Evolutionary conservation across 2,888 invertebrate genomes (phyloP).

Genomic region (Lepeophtheirus nordmannii): DNA sequence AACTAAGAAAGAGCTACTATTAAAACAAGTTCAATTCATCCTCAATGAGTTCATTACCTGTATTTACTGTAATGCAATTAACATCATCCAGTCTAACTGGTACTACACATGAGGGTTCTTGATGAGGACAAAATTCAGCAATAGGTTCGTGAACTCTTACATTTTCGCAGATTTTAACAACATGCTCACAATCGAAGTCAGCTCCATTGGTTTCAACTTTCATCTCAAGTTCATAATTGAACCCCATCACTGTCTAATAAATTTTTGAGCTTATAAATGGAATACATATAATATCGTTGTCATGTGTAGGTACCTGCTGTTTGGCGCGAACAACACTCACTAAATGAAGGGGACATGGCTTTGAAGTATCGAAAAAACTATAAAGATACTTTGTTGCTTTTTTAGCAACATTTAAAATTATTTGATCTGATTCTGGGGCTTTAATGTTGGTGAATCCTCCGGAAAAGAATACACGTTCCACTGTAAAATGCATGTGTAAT

Average conservation of each 20-base stretch:
- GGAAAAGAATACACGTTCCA: neutral
- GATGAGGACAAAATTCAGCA: neutral
- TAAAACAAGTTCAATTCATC: neutral
- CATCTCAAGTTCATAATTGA: neutral
- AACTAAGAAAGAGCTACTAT: too few relatives aligned
- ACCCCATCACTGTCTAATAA: conserved; percentile 3
- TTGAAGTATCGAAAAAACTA: neutral
- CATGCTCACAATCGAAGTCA: neutral
- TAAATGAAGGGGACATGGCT: neutral
- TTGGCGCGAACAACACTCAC: neutral
- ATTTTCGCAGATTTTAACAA: neutral
- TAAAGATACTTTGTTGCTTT: neutral
- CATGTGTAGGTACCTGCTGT: neutral
- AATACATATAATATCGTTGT: neutral
- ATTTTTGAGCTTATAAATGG: neutral
- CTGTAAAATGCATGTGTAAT: neutral
- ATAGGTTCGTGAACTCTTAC: neutral
- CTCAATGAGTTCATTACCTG: neutral
- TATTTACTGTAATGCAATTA: neutral
- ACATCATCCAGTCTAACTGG: neutral
- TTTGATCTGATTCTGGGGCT: neutral
- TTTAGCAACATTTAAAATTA: neutral
- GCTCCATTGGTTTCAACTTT: neutral
- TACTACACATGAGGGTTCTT: neutral
- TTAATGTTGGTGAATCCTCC: neutral